These are phyloP conservation scores for Pocillopora meandrina DNA, from an alignment of 92 coral and sea anemone species.

Conservation along the genomic window DNA sequence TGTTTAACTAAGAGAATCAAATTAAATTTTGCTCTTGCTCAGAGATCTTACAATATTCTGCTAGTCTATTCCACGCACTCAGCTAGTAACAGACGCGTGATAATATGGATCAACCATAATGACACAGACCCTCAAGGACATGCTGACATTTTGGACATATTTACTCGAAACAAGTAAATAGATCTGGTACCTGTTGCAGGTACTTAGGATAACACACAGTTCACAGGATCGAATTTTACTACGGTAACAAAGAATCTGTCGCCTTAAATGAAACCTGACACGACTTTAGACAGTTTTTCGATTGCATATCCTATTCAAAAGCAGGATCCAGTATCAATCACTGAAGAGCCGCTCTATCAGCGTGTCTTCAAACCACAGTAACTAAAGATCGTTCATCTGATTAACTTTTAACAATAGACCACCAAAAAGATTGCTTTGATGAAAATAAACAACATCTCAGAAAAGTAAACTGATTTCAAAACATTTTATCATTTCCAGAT, in stretches of 20 bases:
- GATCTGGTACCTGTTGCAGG: conserved; percentile 1
- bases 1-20: too few species aligned
- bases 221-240: neutral
- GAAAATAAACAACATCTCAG: conserved; percentile 3
- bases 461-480: conserved; percentile 25
- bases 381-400: neutral
- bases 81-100: too few species aligned
- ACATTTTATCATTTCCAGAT: neutral
- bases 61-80: too few species aligned
- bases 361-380: neutral
- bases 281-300: neutral
- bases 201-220: neutral
- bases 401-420: conserved; percentile 13
- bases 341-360: too few species aligned
- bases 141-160: neutral
- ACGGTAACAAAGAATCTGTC: neutral
- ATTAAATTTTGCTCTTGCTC: too few species aligned
- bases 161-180: neutral
- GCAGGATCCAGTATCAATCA: neutral
- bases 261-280: neutral
- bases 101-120: too few species aligned
- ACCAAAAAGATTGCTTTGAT: neutral
- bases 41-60: too few species aligned
- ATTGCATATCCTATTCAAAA: neutral
- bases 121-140: too few species aligned